These are phyloP conservation scores for Muntiacus muntjak DNA, from an alignment of 2,113 vertebrate species.

Conservation along the genomic window DNA sequence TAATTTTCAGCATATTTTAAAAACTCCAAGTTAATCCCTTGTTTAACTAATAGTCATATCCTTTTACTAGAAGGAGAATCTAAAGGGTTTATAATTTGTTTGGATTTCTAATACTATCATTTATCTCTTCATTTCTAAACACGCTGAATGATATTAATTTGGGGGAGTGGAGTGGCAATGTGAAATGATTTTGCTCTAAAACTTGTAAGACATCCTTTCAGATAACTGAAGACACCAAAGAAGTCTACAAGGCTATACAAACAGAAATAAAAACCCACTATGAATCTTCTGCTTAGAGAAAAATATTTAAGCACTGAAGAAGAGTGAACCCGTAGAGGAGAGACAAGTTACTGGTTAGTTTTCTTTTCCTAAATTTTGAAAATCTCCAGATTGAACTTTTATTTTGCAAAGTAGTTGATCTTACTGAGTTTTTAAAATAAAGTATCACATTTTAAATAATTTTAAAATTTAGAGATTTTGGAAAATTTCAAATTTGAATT, in stretches of 20 bases:
- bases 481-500: neutral
- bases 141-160: neutral
- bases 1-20: neutral
- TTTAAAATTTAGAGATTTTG: neutral
- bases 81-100: neutral
- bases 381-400: neutral
- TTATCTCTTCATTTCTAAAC: slow-evolving; percentile 18
- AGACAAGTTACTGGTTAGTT: neutral
- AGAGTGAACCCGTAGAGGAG: neutral
- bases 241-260: neutral
- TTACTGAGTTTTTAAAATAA: neutral
- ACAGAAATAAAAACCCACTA: neutral
- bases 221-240: neutral
- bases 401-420: neutral
- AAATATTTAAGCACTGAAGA: neutral
- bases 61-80: neutral
- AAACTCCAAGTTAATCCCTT: neutral
- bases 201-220: neutral
- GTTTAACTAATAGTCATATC: neutral
- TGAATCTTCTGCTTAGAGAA: neutral
- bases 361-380: neutral
- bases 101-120: neutral
- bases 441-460: neutral
- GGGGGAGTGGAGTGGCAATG: neutral
- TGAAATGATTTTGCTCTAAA: neutral